Evolutionary conservation across 2,888 invertebrate genomes (phyloP), one percentile per base, ranked within the genome.

Genomic region (Mactromeris polynyma): DNA sequence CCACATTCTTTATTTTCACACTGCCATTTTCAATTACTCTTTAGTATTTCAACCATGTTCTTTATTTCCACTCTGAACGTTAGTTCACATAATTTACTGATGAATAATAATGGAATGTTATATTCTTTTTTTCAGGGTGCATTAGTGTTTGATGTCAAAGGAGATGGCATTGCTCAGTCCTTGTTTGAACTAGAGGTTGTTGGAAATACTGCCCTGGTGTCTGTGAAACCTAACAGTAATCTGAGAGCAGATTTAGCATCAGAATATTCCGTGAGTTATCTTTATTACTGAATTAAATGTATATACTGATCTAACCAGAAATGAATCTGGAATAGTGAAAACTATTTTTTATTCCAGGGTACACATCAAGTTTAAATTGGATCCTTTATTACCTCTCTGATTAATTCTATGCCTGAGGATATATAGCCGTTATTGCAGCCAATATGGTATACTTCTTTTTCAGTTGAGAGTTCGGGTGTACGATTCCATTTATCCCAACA

Each of bases 391-490:
- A 11, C 46, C 17, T 7, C 46, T 11, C 46, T 46, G 17, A 17
- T n/a, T n/a, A n/a, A n/a, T n/a, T n/a, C n/a, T n/a, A n/a, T n/a
- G n/a, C n/a, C n/a, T n/a, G n/a, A n/a, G n/a, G n/a, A n/a, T n/a
- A n/a, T n/a, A n/a, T n/a, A n/a, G n/a, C n/a, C n/a, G 82, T 58
- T 33, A 33, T 54, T 82, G 51, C 26, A 33, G 9, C 33, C 2
- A 14, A 64, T 11, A 42, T 81, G 6, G 11, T 82, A 2, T 54
- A 4, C 6, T 79, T n/a, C 7, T 26, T 40, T 83, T 83, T 83
- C 89, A 93, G 93, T 81, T 93, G 42, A 40, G 6, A 46, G 54
- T 94, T 9, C 46, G 81, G 40, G 94, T 90, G 4, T 93, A 85
- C 90, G 94, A 94, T 78, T 86, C 83, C 26, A 89, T 86, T n/a